Percentiles rank a stretch among this genome's conserved stretches.
These are phyloP conservation scores for Aptenodytes patagonicus DNA, from an alignment of 2,113 vertebrate species.

Conservation along the genomic window DNA sequence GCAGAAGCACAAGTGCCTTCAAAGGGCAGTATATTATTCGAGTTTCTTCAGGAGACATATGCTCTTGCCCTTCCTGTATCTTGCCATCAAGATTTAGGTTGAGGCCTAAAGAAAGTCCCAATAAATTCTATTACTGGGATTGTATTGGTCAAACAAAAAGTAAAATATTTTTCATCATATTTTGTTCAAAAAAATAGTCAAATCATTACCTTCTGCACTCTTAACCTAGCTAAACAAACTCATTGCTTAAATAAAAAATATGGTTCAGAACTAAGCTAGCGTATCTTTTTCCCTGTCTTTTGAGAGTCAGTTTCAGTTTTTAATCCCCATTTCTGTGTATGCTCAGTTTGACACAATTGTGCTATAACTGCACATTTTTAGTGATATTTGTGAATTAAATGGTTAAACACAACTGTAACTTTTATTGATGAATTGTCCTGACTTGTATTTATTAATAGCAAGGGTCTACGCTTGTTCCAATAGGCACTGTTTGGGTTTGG, in stretches of 20 bases:
- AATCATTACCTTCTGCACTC: conserved; percentile 13
- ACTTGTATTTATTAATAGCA: conserved; percentile 42
- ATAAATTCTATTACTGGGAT: conserved; percentile 42
- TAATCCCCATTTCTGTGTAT: conserved; percentile 29
- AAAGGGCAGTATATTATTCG: conserved; percentile 49
- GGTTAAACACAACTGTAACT: background rate
- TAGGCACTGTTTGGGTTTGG: background rate
- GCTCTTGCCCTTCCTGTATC: conserved; percentile 14
- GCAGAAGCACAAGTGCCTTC: conserved; percentile 82
- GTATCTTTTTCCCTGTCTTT: background rate
- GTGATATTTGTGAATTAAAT: conserved; percentile 54
- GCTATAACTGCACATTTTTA: conserved; percentile 55
- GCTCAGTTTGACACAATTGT: conserved; percentile 27
- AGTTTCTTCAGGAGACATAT: conserved; percentile 36
- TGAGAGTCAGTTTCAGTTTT: conserved; percentile 2
- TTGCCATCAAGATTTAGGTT: conserved; percentile 40
- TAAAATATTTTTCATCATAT: conserved; percentile 19
- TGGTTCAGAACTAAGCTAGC: background rate
- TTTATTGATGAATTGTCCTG: background rate
- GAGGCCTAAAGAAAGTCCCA: conserved; percentile 31
- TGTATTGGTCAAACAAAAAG: conserved; percentile 24
- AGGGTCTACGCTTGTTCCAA: conserved; percentile 10
- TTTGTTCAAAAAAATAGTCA: conserved; percentile 1
- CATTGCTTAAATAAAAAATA: background rate
- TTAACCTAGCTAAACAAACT: background rate